A percentile compares a stretch with the other conserved stretches of the same genome.
Conservation (phyloP, 2,888 invertebrate genomes). For the Zygothrica quintamaculata region DNA sequence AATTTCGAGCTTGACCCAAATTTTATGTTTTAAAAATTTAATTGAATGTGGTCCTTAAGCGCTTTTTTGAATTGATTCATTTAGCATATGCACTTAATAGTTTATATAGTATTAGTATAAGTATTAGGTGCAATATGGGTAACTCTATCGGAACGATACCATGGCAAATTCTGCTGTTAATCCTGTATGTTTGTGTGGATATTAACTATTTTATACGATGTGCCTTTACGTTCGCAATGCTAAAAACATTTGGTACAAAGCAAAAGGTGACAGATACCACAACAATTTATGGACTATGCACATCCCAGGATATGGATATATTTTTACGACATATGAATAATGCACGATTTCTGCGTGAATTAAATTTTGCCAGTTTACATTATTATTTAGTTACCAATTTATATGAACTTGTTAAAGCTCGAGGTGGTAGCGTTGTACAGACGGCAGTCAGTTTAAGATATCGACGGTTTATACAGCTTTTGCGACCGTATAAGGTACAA, state of each 20-base stretch:
- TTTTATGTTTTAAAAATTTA: too few relatives aligned
- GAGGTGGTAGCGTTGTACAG: slow-evolving; percentile 89
- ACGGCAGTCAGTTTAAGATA: slow-evolving; percentile 92
- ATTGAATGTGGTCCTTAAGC: too few relatives aligned
- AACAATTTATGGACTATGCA: slow-evolving; percentile 90
- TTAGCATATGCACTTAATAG: too few relatives aligned
- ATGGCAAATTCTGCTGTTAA: slow-evolving; percentile 57
- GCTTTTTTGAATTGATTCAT: too few relatives aligned
- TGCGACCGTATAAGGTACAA: slow-evolving; percentile 87
- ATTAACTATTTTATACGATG: slow-evolving; percentile 91
- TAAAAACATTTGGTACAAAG: slow-evolving; percentile 87
- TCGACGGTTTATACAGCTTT: slow-evolving; percentile 90
- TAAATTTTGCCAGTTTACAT: slow-evolving; percentile 93
- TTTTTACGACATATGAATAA: slow-evolving; percentile 95
- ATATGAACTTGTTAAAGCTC: slow-evolving; percentile 87
- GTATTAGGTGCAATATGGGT: too few relatives aligned
- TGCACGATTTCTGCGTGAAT: slow-evolving; percentile 91
- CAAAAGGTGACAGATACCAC: slow-evolving; percentile 88
- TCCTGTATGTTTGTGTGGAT: slow-evolving; percentile 90
- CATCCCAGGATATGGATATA: slow-evolving; percentile 93
- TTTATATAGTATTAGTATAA: too few relatives aligned
- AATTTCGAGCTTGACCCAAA: too few relatives aligned
- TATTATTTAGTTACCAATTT: slow-evolving; percentile 91
- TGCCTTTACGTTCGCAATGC: slow-evolving; percentile 88
- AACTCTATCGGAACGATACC: too few relatives aligned